Conservation (phyloP, 2,888 invertebrate species). For the Hanleya hanleyi region DNA sequence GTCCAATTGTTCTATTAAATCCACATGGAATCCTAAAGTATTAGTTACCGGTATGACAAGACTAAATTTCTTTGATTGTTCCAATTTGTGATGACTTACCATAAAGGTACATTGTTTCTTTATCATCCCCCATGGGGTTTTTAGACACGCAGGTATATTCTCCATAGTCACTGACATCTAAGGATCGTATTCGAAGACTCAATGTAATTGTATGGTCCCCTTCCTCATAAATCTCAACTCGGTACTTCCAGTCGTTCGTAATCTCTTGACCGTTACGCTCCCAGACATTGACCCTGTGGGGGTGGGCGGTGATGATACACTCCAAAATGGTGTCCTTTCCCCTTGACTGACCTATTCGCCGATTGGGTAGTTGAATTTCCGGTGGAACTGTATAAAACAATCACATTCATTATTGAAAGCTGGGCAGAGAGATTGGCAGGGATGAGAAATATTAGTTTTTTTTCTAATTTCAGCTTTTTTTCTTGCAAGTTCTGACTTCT, state of each 20-base stretch:
- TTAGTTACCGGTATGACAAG: too few species aligned
- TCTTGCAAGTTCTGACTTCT: too few species aligned
- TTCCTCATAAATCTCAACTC: constrained; percentile 61
- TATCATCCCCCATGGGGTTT: constrained; percentile 54
- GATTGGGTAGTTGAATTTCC: constrained; percentile 61
- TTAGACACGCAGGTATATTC: constrained; percentile 56
- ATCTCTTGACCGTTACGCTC: constrained; percentile 51
- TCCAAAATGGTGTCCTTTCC: constrained; percentile 69
- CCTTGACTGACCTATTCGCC: constrained; percentile 59
- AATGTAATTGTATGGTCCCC: constrained; percentile 58
- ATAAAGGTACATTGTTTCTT: constrained; percentile 50
- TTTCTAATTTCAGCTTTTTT: too few species aligned
- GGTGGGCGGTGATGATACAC: constrained; percentile 67
- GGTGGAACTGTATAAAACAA: constrained; percentile 58
- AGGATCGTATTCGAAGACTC: constrained; percentile 51
- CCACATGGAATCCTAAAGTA: too few species aligned
- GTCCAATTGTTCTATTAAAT: too few species aligned
- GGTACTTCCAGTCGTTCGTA: constrained; percentile 52
- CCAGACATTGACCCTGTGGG: constrained; percentile 65
- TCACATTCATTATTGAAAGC: too few species aligned
- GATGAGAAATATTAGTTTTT: too few species aligned
- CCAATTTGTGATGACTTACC: constrained; percentile 44
- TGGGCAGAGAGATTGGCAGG: too few species aligned
- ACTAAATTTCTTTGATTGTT: too few species aligned
- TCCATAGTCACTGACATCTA: constrained; percentile 56